Evolutionary conservation across 2,113 vertebrate genomes (phyloP).

Genomic region (Penelope pileata): DNA sequence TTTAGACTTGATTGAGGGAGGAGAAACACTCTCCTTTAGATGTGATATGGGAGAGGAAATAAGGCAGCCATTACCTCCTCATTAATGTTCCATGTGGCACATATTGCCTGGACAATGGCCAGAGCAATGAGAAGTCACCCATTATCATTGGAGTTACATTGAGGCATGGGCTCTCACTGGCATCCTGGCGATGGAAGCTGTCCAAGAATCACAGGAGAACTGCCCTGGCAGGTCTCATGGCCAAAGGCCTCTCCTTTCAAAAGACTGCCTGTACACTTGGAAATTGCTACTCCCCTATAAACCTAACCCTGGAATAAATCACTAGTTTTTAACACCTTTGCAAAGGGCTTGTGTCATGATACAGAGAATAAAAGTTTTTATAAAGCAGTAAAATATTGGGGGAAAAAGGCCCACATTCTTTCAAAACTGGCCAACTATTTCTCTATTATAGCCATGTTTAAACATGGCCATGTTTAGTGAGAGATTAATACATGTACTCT

Average conservation of each 20-base stretch:
- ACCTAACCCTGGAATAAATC: background rate
- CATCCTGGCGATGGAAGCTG: background rate
- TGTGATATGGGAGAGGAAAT: background rate
- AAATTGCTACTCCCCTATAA: background rate
- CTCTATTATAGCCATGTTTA: background rate
- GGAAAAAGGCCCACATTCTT: background rate
- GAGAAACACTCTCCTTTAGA: background rate
- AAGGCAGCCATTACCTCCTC: background rate
- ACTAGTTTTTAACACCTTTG: background rate
- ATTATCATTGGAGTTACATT: background rate
- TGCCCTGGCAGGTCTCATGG: rapidly evolving
- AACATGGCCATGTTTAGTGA: background rate
- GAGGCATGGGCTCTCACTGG: background rate
- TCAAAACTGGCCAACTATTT: background rate
- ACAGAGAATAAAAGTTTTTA: background rate
- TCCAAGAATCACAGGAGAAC: background rate
- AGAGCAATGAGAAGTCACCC: background rate
- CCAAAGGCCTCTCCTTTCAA: background rate
- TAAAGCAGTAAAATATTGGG: background rate
- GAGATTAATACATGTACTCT: background rate
- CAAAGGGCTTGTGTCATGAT: background rate
- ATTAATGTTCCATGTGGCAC: background rate
- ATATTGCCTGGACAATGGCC: background rate
- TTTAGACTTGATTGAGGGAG: background rate
- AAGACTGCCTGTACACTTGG: background rate